Conservation (phyloP, 1,140 invertebrate genomes). For the Drosophila punjabiensis region DNA sequence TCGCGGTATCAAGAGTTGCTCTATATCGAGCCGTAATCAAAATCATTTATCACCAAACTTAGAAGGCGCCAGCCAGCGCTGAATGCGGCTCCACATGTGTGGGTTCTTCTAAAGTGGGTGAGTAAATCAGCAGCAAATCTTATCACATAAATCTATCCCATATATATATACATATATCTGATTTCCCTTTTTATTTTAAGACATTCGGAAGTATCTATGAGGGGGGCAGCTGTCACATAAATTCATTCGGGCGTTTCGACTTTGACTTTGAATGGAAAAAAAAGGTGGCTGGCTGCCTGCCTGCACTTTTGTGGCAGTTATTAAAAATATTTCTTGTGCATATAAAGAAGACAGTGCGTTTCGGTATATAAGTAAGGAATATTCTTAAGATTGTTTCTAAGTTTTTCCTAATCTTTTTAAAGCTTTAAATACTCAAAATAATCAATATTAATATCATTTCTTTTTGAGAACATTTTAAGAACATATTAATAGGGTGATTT, state of each 20-base stretch:
- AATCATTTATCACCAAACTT: slow-evolving; percentile 32
- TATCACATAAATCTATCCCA: slow-evolving; percentile 23
- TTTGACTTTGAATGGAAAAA: slow-evolving; percentile 57
- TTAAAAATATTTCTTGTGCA: slow-evolving; percentile 37
- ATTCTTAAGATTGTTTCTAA: background rate
- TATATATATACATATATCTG: slow-evolving; percentile 28
- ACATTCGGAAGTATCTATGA: slow-evolving; percentile 2
- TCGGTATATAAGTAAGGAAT: background rate
- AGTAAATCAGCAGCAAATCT: slow-evolving; percentile 51
- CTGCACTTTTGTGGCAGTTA: slow-evolving; percentile 51
- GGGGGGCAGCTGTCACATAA: slow-evolving; percentile 37
- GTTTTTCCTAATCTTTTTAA: background rate
- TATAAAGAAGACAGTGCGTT: slow-evolving; percentile 3
- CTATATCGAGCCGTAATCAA: slow-evolving; percentile 17
- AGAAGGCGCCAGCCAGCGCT: slow-evolving; percentile 64
- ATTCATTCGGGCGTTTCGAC: slow-evolving; percentile 65
- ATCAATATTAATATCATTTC: background rate
- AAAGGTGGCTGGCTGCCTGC: slow-evolving; percentile 17
- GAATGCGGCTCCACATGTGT: slow-evolving; percentile 71
- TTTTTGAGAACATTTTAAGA: background rate
- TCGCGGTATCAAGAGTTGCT: slow-evolving; percentile 11
- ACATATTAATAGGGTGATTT: background rate
- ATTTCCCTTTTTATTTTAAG: slow-evolving; percentile 39
- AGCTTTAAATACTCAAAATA: background rate
- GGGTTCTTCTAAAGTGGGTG: slow-evolving; percentile 78